phyloP scores from a whole-genome alignment of 2,113 vertebrate species.

The Thamnaconus septentrionalis region DNA sequence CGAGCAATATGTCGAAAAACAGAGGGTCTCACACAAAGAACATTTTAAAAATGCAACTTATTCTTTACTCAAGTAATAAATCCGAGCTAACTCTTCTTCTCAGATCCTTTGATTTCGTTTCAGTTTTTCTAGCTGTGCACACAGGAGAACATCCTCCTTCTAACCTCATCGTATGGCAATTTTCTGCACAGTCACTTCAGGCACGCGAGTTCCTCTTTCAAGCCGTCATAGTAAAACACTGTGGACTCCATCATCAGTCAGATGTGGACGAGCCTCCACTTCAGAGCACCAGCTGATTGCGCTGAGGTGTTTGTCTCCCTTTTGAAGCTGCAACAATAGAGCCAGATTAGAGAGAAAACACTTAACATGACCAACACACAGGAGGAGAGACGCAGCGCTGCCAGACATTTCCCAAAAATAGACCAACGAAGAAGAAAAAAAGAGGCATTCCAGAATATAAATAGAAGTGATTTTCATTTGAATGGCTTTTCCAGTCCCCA shows the following conservation, averaged over 20 bases:
- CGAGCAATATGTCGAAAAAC: too few species aligned
- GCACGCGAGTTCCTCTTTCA: not conserved
- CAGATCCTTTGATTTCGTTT: too few species aligned
- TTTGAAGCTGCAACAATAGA: conserved; percentile 30
- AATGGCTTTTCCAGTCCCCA: conserved; percentile 6
- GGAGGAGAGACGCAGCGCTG: conserved; percentile 4
- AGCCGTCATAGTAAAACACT: too few species aligned
- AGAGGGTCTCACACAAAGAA: too few species aligned
- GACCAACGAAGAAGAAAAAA: conserved; percentile 19
- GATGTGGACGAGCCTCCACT: too few species aligned
- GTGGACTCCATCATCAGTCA: too few species aligned
- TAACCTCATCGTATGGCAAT: not conserved
- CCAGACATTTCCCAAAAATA: conserved; percentile 35
- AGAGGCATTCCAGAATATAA: conserved; percentile 24
- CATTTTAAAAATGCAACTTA: too few species aligned
- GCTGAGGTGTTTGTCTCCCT: not conserved
- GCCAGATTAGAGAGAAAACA: conserved; percentile 30
- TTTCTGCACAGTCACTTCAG: not conserved
- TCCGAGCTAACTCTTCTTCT: too few species aligned
- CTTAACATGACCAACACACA: conserved; percentile 20
- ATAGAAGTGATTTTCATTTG: conserved; percentile 42
- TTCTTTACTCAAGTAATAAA: too few species aligned
- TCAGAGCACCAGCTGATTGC: not conserved
- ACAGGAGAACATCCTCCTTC: not conserved
- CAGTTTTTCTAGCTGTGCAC: not conserved